Percentiles rank a stretch among this genome's conserved stretches.
Conservation (phyloP, 1,140 invertebrate genomes). For the Dendrolimus kikuchii region DNA sequence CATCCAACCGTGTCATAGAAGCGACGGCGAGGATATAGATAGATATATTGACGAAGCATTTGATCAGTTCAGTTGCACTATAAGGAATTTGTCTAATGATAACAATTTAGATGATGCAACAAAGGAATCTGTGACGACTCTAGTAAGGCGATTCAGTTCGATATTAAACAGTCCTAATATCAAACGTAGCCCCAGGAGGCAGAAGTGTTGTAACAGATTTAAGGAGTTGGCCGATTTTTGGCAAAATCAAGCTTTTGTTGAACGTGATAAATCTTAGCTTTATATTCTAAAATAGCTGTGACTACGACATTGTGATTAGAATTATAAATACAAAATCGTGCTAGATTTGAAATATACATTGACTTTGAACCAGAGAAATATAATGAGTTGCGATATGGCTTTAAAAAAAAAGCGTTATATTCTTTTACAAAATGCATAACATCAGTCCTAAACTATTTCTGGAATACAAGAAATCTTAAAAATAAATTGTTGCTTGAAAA, state of each 20-base stretch:
- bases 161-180: slow-evolving; percentile 33
- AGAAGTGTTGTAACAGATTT: slow-evolving; percentile 42
- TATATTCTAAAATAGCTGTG: no score
- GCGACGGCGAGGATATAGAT: slow-evolving; percentile 30
- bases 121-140: slow-evolving; percentile 42
- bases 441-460: no score
- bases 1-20: not conserved
- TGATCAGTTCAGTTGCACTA: slow-evolving; percentile 26
- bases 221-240: slow-evolving; percentile 53
- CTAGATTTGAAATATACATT: no score
- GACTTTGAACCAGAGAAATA: no score
- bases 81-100: slow-evolving; percentile 15
- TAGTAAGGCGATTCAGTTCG: slow-evolving; percentile 48
- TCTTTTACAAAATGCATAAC: no score
- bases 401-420: no score
- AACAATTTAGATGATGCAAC: slow-evolving; percentile 19
- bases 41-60: slow-evolving; percentile 51
- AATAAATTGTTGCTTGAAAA: no score
- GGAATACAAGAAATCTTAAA: no score
- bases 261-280: not conserved
- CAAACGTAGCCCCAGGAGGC: slow-evolving; percentile 31
- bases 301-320: no score
- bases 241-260: slow-evolving; percentile 33
- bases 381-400: no score
- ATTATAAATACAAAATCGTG: no score